Evolutionary conservation across 2,888 invertebrate genomes (phyloP), one percentile per base, ranked within the genome.

Genomic region (Drosophila monieri): DNA sequence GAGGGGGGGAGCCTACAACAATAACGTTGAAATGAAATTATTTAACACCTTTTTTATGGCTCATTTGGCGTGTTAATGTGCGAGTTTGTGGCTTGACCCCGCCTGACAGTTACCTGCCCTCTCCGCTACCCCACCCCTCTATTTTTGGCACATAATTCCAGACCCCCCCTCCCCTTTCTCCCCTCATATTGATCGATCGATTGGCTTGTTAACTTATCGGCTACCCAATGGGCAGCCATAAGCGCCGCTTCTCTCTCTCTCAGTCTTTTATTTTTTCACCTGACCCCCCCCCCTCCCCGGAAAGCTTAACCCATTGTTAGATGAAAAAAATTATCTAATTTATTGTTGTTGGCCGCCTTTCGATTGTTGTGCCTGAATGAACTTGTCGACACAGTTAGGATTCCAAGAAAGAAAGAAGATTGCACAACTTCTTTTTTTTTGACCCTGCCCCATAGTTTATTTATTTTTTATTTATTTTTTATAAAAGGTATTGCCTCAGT

Each of bases 371-470:
- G 60, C 52, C 65, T 65, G 66, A 70, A 76, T 73, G 53, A 75
- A 77, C 66, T 77, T 74, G 77, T 77, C 79, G 81, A 76, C 79
- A 85, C 56, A 77, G 37, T 58, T 68, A 54, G 37, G 53, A 39
- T 69, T 69, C 54, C 64, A 53, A 39, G 35, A 62, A 48, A 55
- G 54, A 65, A 59, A 71, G 39, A 52, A 64, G 46, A 64, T 39
- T 57, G 43, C 52, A 10, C 44, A 70, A 55, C 30, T 49, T 35
- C 14, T 37, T 9, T 12, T 23, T 56, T 9, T 12, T 23, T 56
- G 62, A 62, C 62, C 61, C 62, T 35, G 44, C 43, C 52, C 15
- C 9, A 46, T 25, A 23, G 6, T 6, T 37, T 15, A 2, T 15
- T 37, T 37, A 5, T 9, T 1, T 27, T 9, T 27, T 27, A 8